Evolutionary conservation across 2,888 invertebrate species (phyloP).

Genomic region (Beris chalybata): DNA sequence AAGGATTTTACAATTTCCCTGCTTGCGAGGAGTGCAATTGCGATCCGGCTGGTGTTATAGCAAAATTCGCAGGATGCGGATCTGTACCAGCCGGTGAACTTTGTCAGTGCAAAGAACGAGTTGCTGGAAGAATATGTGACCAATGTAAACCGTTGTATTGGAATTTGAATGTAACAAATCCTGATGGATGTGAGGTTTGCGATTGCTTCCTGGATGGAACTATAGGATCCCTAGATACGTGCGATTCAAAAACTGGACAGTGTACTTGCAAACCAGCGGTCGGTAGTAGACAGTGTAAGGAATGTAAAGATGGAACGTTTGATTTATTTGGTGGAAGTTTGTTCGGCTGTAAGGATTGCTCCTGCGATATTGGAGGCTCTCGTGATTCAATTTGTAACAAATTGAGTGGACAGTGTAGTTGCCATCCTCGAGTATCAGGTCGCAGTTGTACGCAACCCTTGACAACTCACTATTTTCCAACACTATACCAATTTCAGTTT

Average conservation of each 20-base stretch:
- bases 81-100: slow-evolving; percentile 88
- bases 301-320: slow-evolving; percentile 88
- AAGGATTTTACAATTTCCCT: slow-evolving; percentile 96
- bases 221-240: slow-evolving; percentile 83
- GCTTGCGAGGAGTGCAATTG: slow-evolving; percentile 98
- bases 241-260: slow-evolving; percentile 82
- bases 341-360: slow-evolving; percentile 93
- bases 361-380: slow-evolving; percentile 97
- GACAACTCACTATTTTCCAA: slow-evolving; percentile 91
- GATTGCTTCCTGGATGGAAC: slow-evolving; percentile 87
- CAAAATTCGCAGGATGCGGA: slow-evolving; percentile 88
- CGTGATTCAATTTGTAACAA: slow-evolving; percentile 82
- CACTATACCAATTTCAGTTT: slow-evolving; percentile 88
- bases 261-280: slow-evolving; percentile 93
- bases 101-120: slow-evolving; percentile 93
- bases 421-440: slow-evolving; percentile 88
- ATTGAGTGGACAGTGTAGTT: slow-evolving; percentile 83
- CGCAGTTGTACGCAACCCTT: slow-evolving; percentile 85
- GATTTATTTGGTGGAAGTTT: slow-evolving; percentile 79
- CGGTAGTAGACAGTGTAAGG: slow-evolving; percentile 75
- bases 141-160: slow-evolving; percentile 91
- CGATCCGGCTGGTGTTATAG: slow-evolving; percentile 91
- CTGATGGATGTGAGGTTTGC: slow-evolving; percentile 92
- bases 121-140: slow-evolving; percentile 92
- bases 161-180: slow-evolving; percentile 87